These are phyloP conservation scores for Hydrocynus forskahlii DNA, from an alignment of 2,797 vertebrate species.

Conservation along the genomic window DNA sequence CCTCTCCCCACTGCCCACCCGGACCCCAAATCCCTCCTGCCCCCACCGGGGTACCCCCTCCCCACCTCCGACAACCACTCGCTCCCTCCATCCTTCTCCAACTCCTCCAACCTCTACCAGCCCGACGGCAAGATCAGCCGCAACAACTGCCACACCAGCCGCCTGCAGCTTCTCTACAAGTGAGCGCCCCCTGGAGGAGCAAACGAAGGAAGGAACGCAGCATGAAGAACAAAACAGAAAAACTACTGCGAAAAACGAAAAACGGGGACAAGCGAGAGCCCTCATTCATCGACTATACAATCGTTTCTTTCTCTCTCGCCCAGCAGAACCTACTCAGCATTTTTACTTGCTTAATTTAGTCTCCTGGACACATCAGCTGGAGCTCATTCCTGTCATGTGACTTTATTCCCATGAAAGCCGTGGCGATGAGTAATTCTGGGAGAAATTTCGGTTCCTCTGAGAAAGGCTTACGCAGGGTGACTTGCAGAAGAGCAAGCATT, in stretches of 20 bases:
- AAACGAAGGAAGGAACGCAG: background rate
- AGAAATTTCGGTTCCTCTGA: background rate
- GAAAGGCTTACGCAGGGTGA: slow-evolving; percentile 7
- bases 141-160: slow-evolving; percentile 92
- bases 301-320: slow-evolving; percentile 14
- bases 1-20: slow-evolving; percentile 71
- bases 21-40: slow-evolving; percentile 80
- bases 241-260: background rate
- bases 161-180: slow-evolving; percentile 92
- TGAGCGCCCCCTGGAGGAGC: slow-evolving; percentile 63
- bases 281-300: slow-evolving; percentile 1
- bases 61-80: slow-evolving; percentile 78
- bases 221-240: background rate
- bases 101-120: slow-evolving; percentile 83
- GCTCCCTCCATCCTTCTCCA: slow-evolving; percentile 82
- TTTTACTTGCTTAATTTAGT: slow-evolving; percentile 23
- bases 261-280: slow-evolving; percentile 2
- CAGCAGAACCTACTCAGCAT: background rate
- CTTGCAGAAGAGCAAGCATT: slow-evolving; percentile 6
- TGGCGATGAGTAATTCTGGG: slow-evolving; percentile 27
- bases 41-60: slow-evolving; percentile 77
- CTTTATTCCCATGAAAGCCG: background rate
- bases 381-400: slow-evolving; percentile 26
- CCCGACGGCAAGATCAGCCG: slow-evolving; percentile 86
- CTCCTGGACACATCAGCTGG: slow-evolving; percentile 19